Base-by-base conservation (phyloP, 2,888 invertebrate species). In the Drosophila mayaguana region DNA sequence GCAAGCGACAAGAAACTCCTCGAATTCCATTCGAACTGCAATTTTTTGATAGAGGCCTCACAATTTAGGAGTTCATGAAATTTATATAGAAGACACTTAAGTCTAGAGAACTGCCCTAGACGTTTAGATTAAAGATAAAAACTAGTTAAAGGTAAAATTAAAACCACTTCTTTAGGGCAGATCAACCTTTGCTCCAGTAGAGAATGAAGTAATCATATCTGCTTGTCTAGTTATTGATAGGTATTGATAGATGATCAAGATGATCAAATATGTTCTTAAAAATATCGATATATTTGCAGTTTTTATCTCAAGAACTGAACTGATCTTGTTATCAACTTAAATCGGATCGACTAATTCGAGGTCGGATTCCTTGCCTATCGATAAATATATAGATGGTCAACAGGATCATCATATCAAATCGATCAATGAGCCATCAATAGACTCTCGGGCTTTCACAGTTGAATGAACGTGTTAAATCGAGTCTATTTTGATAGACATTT, bases 401-500 rank as follows among this genome's bases (percentile, higher is more conserved):
- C 6, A 20, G 5, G 12, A 18, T 43, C 11, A 4, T 9, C 9
- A 9, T 14, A 28, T 18, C 11, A n/a, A 6, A 28, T 28, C 7
- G 25, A 6, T 48, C 12, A 8, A 32, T 50, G 32, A 14, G 8
- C 14, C 14, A 11, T 50, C n/a, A 48, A 48, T 16, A 16, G 22
- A 28, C 32, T 20, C 32, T 14, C 1, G 6, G 16, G 11, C 53
- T 22, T 25, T 40, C 12, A 2, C 32, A 43, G 36, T 51, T 12
- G 56, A 51, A 51, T 7, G 32, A 60, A 56, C 50, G 69, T 68
- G 55, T 70, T 61, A 51, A 50, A 50, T 63, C 54, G 43, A 72
- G 43, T 20, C 42, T 54, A 12, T 36, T 53, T 76, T 76, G 76
- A 76, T 79, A 9, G 79, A 69, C 69, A 76, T 63, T 79, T 65